phyloP scores from a whole-genome alignment of 2,797 vertebrate species.

The Aulostomus chinensis region DNA sequence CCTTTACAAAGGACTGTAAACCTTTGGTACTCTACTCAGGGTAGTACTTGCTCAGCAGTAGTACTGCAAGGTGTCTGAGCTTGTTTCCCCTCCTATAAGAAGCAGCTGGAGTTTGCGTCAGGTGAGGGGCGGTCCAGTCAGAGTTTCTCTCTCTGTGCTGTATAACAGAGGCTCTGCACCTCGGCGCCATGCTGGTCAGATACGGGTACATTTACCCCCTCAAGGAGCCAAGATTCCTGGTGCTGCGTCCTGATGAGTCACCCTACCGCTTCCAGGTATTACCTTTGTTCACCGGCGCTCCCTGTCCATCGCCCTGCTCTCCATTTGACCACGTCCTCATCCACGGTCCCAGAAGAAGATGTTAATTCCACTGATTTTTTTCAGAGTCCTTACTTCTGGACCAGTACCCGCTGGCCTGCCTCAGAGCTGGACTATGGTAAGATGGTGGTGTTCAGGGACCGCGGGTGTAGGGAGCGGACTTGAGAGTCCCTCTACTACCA shows the following conservation, averaged over 20 bases:
- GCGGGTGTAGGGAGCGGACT: too few relatives aligned
- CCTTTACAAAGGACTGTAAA: too few relatives aligned
- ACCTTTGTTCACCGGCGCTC: background rate
- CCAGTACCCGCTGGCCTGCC: conserved; percentile 88
- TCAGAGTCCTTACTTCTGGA: conserved; percentile 96
- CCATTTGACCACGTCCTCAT: too few relatives aligned
- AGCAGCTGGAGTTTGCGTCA: background rate
- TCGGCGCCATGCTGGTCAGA: conserved; percentile 85
- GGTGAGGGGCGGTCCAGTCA: background rate
- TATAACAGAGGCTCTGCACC: conserved; percentile 87
- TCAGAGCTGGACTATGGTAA: conserved; percentile 93
- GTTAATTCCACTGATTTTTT: too few relatives aligned
- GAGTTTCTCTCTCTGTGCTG: conserved; percentile 13
- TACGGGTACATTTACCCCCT: conserved; percentile 92
- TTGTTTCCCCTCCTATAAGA: too few relatives aligned
- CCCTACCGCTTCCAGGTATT: conserved; percentile 93
- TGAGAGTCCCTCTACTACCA: too few relatives aligned
- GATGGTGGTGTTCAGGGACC: too few relatives aligned
- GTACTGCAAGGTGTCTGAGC: too few relatives aligned
- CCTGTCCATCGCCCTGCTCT: too few relatives aligned
- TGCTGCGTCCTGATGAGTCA: conserved; percentile 82
- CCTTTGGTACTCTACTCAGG: too few relatives aligned
- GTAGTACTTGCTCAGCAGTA: too few relatives aligned
- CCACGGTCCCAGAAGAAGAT: conserved; percentile 11
- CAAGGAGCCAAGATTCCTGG: conserved; percentile 81